Conservation (phyloP, 2,888 invertebrate genomes). For the Dynastes maya region DNA sequence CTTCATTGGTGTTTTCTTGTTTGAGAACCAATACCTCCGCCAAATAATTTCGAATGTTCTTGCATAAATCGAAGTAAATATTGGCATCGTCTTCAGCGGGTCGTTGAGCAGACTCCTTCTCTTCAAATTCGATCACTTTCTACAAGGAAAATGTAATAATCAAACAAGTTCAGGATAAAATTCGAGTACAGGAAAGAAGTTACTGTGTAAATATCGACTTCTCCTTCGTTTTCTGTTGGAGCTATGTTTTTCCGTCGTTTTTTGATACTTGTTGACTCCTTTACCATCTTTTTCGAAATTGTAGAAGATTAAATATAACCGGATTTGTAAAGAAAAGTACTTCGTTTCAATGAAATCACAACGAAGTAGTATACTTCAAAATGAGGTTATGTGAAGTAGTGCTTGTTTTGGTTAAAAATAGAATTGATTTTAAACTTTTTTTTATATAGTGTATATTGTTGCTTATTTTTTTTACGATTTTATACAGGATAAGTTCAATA, state of each 20-base stretch:
- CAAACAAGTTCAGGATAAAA: neutral
- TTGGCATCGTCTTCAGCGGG: constrained; percentile 80
- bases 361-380: neutral
- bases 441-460: too few relatives aligned
- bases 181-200: neutral
- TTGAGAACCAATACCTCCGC: constrained; percentile 81
- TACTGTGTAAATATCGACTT: constrained; percentile 77
- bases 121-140: constrained; percentile 83
- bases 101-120: constrained; percentile 79
- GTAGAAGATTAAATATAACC: neutral
- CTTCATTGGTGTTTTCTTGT: constrained; percentile 73
- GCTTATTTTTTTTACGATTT: too few relatives aligned
- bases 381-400: constrained; percentile 1
- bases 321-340: neutral
- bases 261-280: constrained; percentile 68
- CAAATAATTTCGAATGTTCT: constrained; percentile 80
- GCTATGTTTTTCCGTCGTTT: constrained; percentile 74
- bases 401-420: neutral
- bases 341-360: neutral
- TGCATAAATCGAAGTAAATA: constrained; percentile 80
- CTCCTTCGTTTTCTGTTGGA: constrained; percentile 69
- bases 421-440: neutral
- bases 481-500: too few relatives aligned
- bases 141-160: constrained; percentile 61
- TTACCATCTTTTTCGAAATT: constrained; percentile 63